Percentiles rank a stretch among this genome's conserved stretches.
Conservation (phyloP, 1,140 invertebrate species). For the Leptinotarsa defecta region DNA sequence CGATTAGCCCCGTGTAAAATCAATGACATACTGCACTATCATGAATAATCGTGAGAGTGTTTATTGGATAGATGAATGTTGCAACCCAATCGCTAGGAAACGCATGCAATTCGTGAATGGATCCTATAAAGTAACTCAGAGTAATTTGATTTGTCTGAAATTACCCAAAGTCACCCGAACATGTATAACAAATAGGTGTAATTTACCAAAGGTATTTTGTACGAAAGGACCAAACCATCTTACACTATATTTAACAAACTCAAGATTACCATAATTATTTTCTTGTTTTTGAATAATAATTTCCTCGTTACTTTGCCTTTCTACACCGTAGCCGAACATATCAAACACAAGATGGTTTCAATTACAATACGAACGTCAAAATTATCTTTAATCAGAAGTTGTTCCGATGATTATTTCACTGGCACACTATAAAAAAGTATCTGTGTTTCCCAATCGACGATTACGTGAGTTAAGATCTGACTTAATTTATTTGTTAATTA, state of each 20-base stretch:
- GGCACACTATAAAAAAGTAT: slow-evolving; percentile 6
- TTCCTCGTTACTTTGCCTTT: slow-evolving; percentile 23
- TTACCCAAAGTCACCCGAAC: slow-evolving; percentile 17
- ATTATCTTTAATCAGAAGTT: slow-evolving; percentile 21
- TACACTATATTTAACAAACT: slow-evolving; percentile 23
- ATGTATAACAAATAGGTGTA: slow-evolving; percentile 4
- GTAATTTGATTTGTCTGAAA: background rate
- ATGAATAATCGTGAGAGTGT: no score
- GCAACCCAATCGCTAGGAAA: no score
- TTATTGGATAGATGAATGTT: no score
- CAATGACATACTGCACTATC: no score
- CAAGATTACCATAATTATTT: slow-evolving; percentile 12
- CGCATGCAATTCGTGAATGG: slow-evolving; percentile 12
- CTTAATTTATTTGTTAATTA: slow-evolving; percentile 26
- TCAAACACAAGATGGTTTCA: slow-evolving; percentile 22
- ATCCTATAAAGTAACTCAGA: background rate
- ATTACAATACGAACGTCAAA: slow-evolving; percentile 10
- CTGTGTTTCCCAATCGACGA: slow-evolving; percentile 12
- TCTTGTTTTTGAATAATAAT: slow-evolving; percentile 24
- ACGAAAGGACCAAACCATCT: slow-evolving; percentile 11
- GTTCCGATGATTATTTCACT: slow-evolving; percentile 14
- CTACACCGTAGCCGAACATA: slow-evolving; percentile 13
- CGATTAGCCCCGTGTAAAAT: no score
- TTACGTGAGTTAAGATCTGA: slow-evolving; percentile 16
- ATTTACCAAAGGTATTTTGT: slow-evolving; percentile 17